Percentiles rank a stretch among this genome's conserved stretches.
Evolutionary conservation across 2,113 vertebrate species (phyloP).

Genomic region (Oreocharis arfaki): DNA sequence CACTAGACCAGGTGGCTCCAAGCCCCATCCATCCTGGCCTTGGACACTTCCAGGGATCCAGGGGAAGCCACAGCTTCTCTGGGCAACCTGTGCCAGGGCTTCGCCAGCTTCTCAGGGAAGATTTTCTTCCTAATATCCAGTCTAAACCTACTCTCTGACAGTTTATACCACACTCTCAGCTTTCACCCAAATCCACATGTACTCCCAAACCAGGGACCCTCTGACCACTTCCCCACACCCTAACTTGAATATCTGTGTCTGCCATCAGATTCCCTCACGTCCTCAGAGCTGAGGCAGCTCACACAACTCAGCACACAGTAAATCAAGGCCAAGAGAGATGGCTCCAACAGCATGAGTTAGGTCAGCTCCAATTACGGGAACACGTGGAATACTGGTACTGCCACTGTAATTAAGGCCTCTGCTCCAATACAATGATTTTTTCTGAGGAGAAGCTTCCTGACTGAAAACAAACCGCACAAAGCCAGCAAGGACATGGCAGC

Average conservation of each 20-base stretch:
- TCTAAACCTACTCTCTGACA: neutral
- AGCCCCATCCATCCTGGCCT: neutral
- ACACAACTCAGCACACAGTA: rapidly evolving
- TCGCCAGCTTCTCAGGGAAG: neutral
- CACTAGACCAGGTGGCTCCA: neutral
- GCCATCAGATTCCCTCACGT: neutral
- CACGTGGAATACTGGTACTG: rapidly evolving
- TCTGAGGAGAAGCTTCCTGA: neutral
- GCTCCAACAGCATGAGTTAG: neutral
- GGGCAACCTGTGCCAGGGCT: neutral
- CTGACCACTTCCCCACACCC: neutral
- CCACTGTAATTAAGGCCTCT: neutral
- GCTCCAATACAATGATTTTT: neutral
- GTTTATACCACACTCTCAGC: neutral
- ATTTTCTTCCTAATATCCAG: neutral
- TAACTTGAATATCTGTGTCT: rapidly evolving
- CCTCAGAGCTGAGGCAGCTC: neutral
- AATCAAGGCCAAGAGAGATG: neutral
- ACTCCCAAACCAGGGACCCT: neutral
- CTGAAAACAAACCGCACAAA: neutral
- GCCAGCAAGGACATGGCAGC: neutral
- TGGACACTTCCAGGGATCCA: neutral
- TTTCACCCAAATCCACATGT: neutral
- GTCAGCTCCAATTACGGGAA: neutral
- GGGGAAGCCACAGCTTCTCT: neutral